Percentiles rank a stretch among this genome's conserved stretches.
Evolutionary conservation across 2,797 vertebrate genomes (phyloP).

Genomic region (Phataginus tetradactyla): DNA sequence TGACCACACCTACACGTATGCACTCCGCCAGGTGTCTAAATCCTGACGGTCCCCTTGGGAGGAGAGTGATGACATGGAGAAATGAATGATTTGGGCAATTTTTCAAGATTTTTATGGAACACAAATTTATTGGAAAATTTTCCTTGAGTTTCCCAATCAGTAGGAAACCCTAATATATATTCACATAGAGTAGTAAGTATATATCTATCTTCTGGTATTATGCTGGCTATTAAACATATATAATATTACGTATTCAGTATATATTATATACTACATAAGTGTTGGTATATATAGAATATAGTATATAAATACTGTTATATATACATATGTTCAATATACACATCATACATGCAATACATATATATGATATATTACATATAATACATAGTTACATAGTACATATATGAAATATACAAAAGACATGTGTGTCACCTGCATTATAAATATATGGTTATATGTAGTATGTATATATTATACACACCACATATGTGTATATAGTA

Average conservation of each 20-base stretch:
- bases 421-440: too few relatives aligned
- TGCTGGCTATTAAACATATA: background rate
- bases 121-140: background rate
- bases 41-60: too few relatives aligned
- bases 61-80: background rate
- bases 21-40: too few relatives aligned
- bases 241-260: background rate
- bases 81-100: fast-evolving
- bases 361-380: too few relatives aligned
- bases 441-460: too few relatives aligned
- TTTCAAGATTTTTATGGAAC: background rate
- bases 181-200: background rate
- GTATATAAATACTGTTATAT: too few relatives aligned
- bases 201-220: background rate
- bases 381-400: too few relatives aligned
- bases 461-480: fast-evolving
- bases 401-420: too few relatives aligned
- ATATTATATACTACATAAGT: too few relatives aligned
- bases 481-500: background rate
- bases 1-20: fast-evolving
- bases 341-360: background rate
- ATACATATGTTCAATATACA: background rate
- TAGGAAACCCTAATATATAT: background rate
- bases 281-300: background rate
- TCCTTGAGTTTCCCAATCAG: background rate